Conservation (phyloP, 2,113 vertebrate species). For the Caranx ignobilis region DNA sequence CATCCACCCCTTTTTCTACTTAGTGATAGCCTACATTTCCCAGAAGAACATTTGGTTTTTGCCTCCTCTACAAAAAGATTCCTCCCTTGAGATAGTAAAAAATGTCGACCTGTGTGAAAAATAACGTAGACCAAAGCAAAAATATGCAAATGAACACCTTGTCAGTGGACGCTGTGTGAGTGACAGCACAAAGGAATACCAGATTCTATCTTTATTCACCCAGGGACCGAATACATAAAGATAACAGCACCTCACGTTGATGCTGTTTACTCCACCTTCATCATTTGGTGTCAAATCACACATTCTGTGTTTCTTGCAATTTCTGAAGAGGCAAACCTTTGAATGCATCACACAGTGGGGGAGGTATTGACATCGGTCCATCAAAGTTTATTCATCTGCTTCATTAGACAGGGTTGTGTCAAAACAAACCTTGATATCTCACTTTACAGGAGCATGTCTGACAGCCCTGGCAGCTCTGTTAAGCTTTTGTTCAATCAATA, state of each 20-base stretch:
- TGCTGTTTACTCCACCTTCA: conserved; percentile 3
- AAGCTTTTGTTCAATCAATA: conserved; percentile 41
- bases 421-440: conserved; percentile 63
- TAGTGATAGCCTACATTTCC: conserved; percentile 19
- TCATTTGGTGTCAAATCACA: conserved; percentile 36
- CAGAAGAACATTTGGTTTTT: conserved; percentile 27
- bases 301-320: conserved; percentile 12
- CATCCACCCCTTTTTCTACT: not conserved
- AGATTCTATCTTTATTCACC: conserved; percentile 14
- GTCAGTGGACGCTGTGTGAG: conserved; percentile 25
- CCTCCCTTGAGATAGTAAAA: conserved; percentile 5
- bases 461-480: conserved; percentile 37
- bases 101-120: conserved; percentile 16
- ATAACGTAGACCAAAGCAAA: conserved; percentile 27
- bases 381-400: conserved; percentile 60
- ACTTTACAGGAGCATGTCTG: conserved; percentile 39
- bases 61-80: conserved; percentile 18
- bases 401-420: conserved; percentile 56
- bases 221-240: conserved; percentile 22
- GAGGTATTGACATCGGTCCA: conserved; percentile 54
- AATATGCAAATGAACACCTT: conserved; percentile 40
- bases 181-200: conserved; percentile 35
- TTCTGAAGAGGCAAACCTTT: conserved; percentile 27
- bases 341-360: conserved; percentile 10
- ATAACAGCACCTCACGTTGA: not conserved